Evolutionary conservation across 2,888 invertebrate genomes (phyloP), one percentile per base, ranked within the genome.

Genomic region (Lymantria dispar): DNA sequence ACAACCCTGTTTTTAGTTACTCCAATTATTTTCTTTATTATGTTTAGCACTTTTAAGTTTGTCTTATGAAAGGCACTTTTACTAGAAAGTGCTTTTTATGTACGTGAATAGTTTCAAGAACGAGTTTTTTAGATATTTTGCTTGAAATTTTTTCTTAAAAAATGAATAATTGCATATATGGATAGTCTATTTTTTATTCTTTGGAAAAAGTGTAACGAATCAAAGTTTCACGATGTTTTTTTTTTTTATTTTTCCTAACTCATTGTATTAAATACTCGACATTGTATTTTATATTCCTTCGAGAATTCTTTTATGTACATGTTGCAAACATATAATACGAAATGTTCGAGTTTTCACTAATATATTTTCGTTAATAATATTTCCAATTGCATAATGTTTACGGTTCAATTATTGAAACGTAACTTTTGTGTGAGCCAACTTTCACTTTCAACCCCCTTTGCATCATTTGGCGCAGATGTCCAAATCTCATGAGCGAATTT

Each of bases 381-480:
- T 10, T 33, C 33, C 33, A 38, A 22, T 38, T 38, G 38, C n/a
- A 38, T 38, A 38, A 38, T n/a, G n/a, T 38, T 10, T n/a, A n/a
- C 38, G 38, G 15, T 14, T 40, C 3, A 40, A 14, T 40, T 9
- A 14, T 14, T 14, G 33, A 14, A 48, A 38, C 36, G 15, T 30
- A 31, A 47, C 39, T 12, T 29, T 31, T 36, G 15, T 22, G n/a
- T 45, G 38, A 36, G 30, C 54, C 54, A 60, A 71, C 68, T 74
- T 72, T 76, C 72, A 68, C 74, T 72, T 55, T 62, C 59, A 50
- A 73, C 70, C 78, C n/a, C 80, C 75, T 70, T 70, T 57, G 60
- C 63, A 59, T 60, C 72, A 72, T 64, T 68, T 59, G 52, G 69
- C 65, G 66, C 83, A 83, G 83, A 82, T 83, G 83, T 70, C 69